These are phyloP conservation scores for Yponomeuta cagnagella DNA, from an alignment of 2,888 invertebrate species.

Conservation along the genomic window DNA sequence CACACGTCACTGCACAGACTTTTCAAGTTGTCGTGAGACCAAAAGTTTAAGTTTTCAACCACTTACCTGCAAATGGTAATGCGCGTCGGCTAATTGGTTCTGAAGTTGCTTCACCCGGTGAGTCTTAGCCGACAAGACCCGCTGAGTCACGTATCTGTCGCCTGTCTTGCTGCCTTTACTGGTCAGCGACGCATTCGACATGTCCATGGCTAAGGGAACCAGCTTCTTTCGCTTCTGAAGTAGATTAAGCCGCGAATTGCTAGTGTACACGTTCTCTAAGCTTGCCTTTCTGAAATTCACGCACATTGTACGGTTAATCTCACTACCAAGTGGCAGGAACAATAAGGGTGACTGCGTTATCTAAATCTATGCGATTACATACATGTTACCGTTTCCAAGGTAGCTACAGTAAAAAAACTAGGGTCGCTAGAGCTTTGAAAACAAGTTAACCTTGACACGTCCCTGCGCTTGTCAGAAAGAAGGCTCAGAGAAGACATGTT, in stretches of 20 bases:
- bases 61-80: slow-evolving; percentile 83
- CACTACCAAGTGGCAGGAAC: not conserved
- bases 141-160: slow-evolving; percentile 67
- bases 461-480: slow-evolving; percentile 62
- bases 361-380: not conserved
- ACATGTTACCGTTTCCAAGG: slow-evolving; percentile 30
- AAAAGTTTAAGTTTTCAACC: too few species aligned
- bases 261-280: slow-evolving; percentile 64
- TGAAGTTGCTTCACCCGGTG: slow-evolving; percentile 84
- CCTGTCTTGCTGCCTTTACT: slow-evolving; percentile 31
- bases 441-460: slow-evolving; percentile 25
- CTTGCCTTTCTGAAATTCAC: slow-evolving; percentile 53
- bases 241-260: slow-evolving; percentile 58
- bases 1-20: too few species aligned
- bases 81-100: slow-evolving; percentile 86
- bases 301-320: not conserved
- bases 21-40: too few species aligned
- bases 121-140: slow-evolving; percentile 85
- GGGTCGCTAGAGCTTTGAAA: not conserved
- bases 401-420: slow-evolving; percentile 21
- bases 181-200: slow-evolving; percentile 42
- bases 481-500: slow-evolving; percentile 70
- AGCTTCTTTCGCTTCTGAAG: slow-evolving; percentile 23
- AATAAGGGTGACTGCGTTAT: not conserved
- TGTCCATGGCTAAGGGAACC: slow-evolving; percentile 22